Evolutionary conservation across 2,797 vertebrate species (phyloP).

Genomic region (Arrhamphus sclerolepis): DNA sequence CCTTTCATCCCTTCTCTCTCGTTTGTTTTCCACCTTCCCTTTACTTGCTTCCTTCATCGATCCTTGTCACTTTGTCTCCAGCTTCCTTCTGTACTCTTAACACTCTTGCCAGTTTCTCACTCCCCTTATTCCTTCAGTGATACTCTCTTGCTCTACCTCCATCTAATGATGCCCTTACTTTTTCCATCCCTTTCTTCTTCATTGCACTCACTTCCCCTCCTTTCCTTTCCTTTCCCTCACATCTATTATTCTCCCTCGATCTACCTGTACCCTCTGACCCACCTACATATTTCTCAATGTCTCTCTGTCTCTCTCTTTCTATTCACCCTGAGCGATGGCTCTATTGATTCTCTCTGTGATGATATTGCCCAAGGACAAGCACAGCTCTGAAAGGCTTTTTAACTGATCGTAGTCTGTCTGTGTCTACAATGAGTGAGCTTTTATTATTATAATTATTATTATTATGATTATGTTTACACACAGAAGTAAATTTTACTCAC

Average conservation of each 20-base stretch:
- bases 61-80: conserved; percentile 59
- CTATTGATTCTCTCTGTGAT: conserved; percentile 79
- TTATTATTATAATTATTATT: too few species aligned
- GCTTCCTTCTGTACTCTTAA: conserved; percentile 45
- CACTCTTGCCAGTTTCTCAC: conserved; percentile 40
- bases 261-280: conserved; percentile 14
- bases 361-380: conserved; percentile 77
- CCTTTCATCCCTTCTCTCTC: conserved; percentile 7
- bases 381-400: conserved; percentile 71
- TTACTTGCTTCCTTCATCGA: conserved; percentile 47
- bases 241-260: conserved; percentile 48
- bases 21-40: conserved; percentile 23
- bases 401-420: conserved; percentile 49
- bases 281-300: conserved; percentile 50
- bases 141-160: conserved; percentile 24
- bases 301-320: conserved; percentile 45
- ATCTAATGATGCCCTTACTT: conserved; percentile 48
- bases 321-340: conserved; percentile 72
- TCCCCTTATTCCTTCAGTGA: conserved; percentile 44
- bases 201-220: background rate
- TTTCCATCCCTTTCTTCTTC: background rate
- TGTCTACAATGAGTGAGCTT: background rate
- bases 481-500: conserved; percentile 56
- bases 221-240: conserved; percentile 9
- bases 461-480: conserved; percentile 10